Base-by-base conservation (phyloP, 37 sponge, comb jelly and placozoan genomes). In the Trichoplax adhaerens region DNA sequence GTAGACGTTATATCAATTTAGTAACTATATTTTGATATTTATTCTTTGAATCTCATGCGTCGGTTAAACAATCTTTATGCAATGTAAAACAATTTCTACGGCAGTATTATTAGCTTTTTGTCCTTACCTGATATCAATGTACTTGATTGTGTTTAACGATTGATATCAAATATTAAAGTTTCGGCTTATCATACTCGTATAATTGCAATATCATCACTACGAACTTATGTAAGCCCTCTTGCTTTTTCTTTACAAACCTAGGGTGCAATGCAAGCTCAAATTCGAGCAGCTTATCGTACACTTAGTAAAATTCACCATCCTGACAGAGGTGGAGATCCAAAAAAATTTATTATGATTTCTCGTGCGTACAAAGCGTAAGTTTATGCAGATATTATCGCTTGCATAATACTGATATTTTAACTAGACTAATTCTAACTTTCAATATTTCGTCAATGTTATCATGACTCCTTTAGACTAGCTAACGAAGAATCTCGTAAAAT, bases 301-400 rank as follows among this genome's bases (percentile, higher is more conserved):
- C 81, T 94, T 54, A 86, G 87, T 62, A 79, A 81, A 62, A 48
- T 81, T 6, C 88, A 86, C 80, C 95, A 94, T 84, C 95, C 95
- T 0, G 95, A 94, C 77, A 89, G 82, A 76, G 82, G 79, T 7
- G 95, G 95, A 2, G 77, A 94, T 66, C 85, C 78, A 66, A 81
- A 81, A 50, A 87, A 73, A 72, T 94, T 94, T 70, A 89, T 94
- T 76, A 77, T 77, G 77, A 89, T 94, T 50, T 79, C 91, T 66
- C 89, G 89, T 77, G 90, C 95, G 50, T 86, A 94, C 74, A 82
- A 89, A 61, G 86, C 91, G 80, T 86, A 59, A 65, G 86, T 78
- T 0, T 62, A 50, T 6, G n/a, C 6, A 29, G 55, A 6, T 58
- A 71, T 29, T 61, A 10, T 48, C 7, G 68, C 48, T 48, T 66